Evolutionary conservation across 1,140 invertebrate genomes (phyloP).

Genomic region (Heliconius melpomene): DNA sequence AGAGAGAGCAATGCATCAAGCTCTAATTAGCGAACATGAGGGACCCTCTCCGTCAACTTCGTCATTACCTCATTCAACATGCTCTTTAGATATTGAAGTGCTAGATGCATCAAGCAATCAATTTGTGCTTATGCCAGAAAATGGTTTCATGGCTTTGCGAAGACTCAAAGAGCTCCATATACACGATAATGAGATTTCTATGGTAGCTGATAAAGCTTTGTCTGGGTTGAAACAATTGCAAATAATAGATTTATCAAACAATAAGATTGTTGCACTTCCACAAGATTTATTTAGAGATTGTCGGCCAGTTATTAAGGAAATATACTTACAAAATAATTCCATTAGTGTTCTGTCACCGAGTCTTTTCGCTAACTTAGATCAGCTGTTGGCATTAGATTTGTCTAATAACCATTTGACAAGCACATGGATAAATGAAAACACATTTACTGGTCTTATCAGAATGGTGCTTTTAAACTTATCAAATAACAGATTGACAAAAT

Average conservation of each 20-base stretch:
- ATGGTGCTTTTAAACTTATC: constrained; percentile 93
- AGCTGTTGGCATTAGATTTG: constrained; percentile 92
- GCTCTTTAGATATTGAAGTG: constrained; percentile 89
- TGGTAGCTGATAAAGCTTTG: constrained; percentile 91
- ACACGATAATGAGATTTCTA: constrained; percentile 92
- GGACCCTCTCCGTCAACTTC: constrained; percentile 64
- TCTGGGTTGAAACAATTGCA: constrained; percentile 89
- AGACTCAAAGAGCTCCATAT: constrained; percentile 89
- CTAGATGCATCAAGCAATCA: constrained; percentile 93
- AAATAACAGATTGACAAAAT: constrained; percentile 89
- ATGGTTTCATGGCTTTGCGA: constrained; percentile 89
- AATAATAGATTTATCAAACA: constrained; percentile 92
- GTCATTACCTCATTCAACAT: constrained; percentile 80
- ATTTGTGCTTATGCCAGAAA: constrained; percentile 89
- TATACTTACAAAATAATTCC: constrained; percentile 94
- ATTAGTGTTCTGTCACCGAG: constrained; percentile 90
- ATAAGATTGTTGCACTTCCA: constrained; percentile 93
- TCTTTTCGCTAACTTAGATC: constrained; percentile 91
- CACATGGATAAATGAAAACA: constrained; percentile 90
- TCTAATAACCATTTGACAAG: constrained; percentile 93
- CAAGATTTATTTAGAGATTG: constrained; percentile 90
- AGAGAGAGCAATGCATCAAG: constrained; percentile 83
- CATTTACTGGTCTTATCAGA: constrained; percentile 92
- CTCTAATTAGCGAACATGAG: constrained; percentile 83
- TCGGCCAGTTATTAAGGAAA: constrained; percentile 89